Evolutionary conservation across 2,797 vertebrate genomes (phyloP).

Genomic region (Myotis daubentonii): DNA sequence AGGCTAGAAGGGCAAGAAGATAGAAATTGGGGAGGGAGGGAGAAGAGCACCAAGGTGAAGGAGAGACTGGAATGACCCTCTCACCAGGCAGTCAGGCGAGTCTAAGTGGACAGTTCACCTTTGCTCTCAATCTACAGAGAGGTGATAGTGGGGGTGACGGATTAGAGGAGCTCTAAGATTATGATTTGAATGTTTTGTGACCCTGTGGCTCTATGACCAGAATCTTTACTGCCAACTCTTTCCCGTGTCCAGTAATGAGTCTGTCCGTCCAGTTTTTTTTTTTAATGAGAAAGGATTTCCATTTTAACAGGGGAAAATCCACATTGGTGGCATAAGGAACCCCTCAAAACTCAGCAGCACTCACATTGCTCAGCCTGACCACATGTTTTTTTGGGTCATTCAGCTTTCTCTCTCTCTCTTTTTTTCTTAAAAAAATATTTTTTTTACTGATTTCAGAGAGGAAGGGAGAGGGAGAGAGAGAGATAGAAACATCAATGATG

Average conservation of each 20-base stretch:
- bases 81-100: background rate
- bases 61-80: fast-evolving
- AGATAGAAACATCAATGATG: no score
- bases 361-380: background rate
- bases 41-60: no score
- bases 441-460: no score
- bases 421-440: no score
- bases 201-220: background rate
- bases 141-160: background rate
- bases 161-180: no score
- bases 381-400: background rate
- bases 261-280: fast-evolving
- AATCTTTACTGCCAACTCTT: background rate
- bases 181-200: background rate
- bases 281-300: background rate
- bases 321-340: background rate
- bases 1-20: background rate
- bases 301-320: background rate
- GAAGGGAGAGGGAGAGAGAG: no score
- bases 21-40: background rate
- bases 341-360: background rate
- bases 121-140: background rate
- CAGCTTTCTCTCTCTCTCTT: background rate
- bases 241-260: background rate
- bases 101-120: background rate